phyloP scores from a whole-genome alignment of 64 coral and sea anemone genomes.

The Orbicella faveolata region DNA sequence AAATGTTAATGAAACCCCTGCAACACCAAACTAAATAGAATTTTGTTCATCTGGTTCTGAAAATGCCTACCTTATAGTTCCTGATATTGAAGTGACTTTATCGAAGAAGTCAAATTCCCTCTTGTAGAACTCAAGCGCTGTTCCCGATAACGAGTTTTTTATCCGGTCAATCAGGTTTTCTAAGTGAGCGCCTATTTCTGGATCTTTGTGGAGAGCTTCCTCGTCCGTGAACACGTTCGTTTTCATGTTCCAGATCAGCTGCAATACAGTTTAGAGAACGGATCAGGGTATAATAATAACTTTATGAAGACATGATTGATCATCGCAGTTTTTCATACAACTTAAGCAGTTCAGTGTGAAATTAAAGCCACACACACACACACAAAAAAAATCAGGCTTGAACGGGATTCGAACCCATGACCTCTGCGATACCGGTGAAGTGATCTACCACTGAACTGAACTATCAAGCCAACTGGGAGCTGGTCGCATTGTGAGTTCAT shows the following conservation, averaged over 20 bases:
- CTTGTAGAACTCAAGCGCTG: conserved; percentile 87
- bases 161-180: conserved; percentile 84
- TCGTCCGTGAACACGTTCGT: conserved; percentile 96
- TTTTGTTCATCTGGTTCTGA: too few relatives aligned
- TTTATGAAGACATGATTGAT: background rate
- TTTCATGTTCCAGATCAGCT: conserved; percentile 99
- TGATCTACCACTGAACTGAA: too few relatives aligned
- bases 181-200: conserved; percentile 80
- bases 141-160: conserved; percentile 82
- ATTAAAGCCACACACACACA: background rate
- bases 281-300: background rate
- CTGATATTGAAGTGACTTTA: conserved; percentile 94
- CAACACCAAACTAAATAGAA: too few relatives aligned
- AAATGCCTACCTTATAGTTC: conserved; percentile 83
- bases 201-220: conserved; percentile 80
- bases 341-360: background rate
- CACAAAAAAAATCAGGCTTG: background rate
- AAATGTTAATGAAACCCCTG: too few relatives aligned
- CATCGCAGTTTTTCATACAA: background rate
- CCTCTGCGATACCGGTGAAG: too few relatives aligned
- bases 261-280: conserved; percentile 4
- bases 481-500: background rate
- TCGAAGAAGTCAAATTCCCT: conserved; percentile 98
- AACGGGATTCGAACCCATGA: too few relatives aligned
- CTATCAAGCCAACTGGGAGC: too few relatives aligned